Base-by-base conservation (phyloP, 35 echinoderm and acorn worm species). In the Stichopus chloronotus region DNA sequence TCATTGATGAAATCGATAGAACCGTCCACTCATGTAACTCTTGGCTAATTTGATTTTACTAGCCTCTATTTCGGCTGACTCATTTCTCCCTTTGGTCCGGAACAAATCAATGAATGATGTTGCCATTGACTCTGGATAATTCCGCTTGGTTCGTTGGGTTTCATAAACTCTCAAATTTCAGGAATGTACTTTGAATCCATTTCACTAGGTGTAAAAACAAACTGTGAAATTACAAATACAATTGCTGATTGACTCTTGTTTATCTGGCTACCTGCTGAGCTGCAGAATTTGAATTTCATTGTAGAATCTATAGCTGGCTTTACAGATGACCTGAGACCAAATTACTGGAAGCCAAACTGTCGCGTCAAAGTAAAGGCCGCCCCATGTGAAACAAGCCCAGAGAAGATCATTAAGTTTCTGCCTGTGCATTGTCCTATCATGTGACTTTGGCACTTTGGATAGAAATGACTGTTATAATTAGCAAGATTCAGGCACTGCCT, bases 1-100 rank as follows among this genome's bases (percentile, higher is more conserved):
- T 84, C 81, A 84, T 84, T 56, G 81, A n/a, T 56, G 53, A 56
- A 84, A 84, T 84, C 81, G 56, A 84, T 84, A 84, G 53, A 57
- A 52, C 56, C 56, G 81, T 84, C 81, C 81, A 84, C 52, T 84
- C 12, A 13, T 84, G 81, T 84, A 84, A 84, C 81, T 84, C 81
- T 55, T 43, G 53, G 81, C 81, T 84, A 84, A 84, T 84, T 84
- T 84, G 43, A 84, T 84, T 84, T 84, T 56, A 84, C 17, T 57
- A 56, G 56, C 81, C 81, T 19, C 53, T 17, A 56, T 14, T 17
- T 53, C 14, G 21, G 81, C 56, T 84, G 81, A 84, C 81, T 55
- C 81, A 84, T 84, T 84, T 81, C 56, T 55, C 56, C 56, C 81
- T 84, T 84, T 53, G 81, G 17, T 74, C 69, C 69, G 25, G 25